Evolutionary conservation across 2,113 vertebrate species (phyloP).

Genomic region (Ictalurus punctatus): DNA sequence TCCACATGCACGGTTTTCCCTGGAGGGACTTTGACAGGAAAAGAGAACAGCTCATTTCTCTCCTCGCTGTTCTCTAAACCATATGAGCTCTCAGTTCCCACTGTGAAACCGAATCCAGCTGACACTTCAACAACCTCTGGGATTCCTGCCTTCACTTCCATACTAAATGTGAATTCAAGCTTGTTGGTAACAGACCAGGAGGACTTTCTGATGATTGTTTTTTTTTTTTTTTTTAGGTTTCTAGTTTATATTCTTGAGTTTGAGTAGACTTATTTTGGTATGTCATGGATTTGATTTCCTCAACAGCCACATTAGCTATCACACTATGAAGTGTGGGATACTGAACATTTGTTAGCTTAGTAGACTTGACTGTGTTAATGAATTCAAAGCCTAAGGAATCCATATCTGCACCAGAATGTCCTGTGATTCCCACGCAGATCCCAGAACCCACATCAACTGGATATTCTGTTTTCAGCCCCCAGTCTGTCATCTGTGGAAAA

Average conservation of each 20-base stretch:
- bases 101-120: constrained; percentile 15
- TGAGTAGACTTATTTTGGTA: too few species aligned
- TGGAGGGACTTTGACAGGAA: constrained; percentile 21
- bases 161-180: neutral
- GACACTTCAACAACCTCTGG: constrained; percentile 24
- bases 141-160: constrained; percentile 42
- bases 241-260: too few species aligned
- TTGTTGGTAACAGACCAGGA: constrained; percentile 43
- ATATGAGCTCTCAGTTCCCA: neutral
- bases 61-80: neutral
- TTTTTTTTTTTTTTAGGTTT: too few species aligned
- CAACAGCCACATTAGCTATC: too few species aligned
- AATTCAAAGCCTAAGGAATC: too few species aligned
- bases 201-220: constrained; percentile 16
- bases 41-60: constrained; percentile 20
- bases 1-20: constrained; percentile 20
- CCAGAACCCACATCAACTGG: too few species aligned
- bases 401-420: too few species aligned
- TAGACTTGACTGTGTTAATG: too few species aligned
- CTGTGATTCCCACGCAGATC: too few species aligned
- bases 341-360: neutral
- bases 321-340: constrained; percentile 40
- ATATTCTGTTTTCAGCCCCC: too few species aligned
- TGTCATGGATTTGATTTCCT: too few species aligned
- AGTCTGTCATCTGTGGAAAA: too few species aligned